Conservation (phyloP, 2,113 vertebrate genomes). For the Rhadina sibilatrix region DNA sequence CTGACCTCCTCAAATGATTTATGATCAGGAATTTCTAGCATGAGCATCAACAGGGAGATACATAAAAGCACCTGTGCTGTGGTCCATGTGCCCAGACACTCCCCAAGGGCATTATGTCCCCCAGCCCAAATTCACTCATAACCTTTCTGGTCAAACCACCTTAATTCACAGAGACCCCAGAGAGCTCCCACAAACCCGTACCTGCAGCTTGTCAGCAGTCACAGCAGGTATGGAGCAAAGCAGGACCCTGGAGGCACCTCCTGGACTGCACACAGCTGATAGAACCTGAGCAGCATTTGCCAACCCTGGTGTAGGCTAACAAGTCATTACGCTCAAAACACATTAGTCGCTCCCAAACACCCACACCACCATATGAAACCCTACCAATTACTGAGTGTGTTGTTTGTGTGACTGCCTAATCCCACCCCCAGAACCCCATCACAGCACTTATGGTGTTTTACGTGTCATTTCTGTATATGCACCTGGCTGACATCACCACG, state of each 20-base stretch:
- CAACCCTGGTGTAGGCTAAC: neutral
- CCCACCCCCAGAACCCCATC: neutral
- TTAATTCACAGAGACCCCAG: neutral
- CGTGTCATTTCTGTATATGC: neutral
- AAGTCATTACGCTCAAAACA: neutral
- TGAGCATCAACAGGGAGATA: neutral
- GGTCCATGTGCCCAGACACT: neutral
- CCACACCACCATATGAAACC: neutral
- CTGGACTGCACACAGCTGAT: neutral
- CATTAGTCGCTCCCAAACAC: neutral
- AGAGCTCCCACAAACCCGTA: neutral
- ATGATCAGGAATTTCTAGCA: neutral
- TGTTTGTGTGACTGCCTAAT: conserved; percentile 2
- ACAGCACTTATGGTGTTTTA: neutral
- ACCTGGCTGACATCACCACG: neutral
- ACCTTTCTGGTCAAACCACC: neutral
- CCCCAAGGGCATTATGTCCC: neutral
- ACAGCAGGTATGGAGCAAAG: neutral
- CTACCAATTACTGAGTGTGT: neutral
- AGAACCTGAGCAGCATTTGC: neutral
- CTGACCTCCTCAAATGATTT: neutral
- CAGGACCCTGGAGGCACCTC: neutral
- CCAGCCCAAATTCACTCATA: neutral
- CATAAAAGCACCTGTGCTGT: neutral
- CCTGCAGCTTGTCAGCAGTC: neutral